Base-by-base conservation (phyloP, 2,797 vertebrate genomes). In the Epinephelus awoara region DNA sequence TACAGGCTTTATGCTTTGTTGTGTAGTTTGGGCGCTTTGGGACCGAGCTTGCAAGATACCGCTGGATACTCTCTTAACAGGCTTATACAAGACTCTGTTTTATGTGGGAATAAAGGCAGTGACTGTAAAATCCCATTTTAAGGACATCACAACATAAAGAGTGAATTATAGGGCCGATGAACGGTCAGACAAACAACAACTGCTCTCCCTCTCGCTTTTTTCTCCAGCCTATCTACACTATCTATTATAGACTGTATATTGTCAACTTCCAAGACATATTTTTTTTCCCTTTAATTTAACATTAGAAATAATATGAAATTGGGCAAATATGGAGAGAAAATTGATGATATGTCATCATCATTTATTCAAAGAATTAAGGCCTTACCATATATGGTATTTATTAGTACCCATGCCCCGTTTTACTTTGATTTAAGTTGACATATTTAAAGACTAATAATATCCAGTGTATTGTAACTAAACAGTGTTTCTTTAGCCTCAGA, bases 41-140 rank as follows among this genome's bases (percentile, higher is more conserved):
- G 86, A 88, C 75, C 42, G n/a, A 67, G 51, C 86, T 84, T 79
- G 72, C 71, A 78, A 49, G 85, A 82, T 83, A 80, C 66, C 6
- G 9, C 61, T 84, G 55, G 70, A 88, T 88, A 77, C 72, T 79
- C 72, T 87, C 71, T 83, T 90, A 91, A 91, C 85, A 89, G 83
- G 87, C 87, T 89, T 89, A 91, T 79, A 58, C 71, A 89, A 82
- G 80, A 82, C 67, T 67, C 52, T 75, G 69, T 91, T 89, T 88
- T 79, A 87, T 85, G 71, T 90, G 80, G 27, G 87, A 87, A 85
- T 86, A 80, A 81, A 85, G 87, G 78, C 77, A 68, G 68, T 13
- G 62, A 88, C 84, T 86, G 75, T 91, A 88, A 92, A 92, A 92
- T 93, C 85, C 77, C 59, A 83, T 90, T 93, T 83, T 67, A 83